Evolutionary conservation across 1,140 invertebrate species (phyloP).

Genomic region (Drosophila seguyi): DNA sequence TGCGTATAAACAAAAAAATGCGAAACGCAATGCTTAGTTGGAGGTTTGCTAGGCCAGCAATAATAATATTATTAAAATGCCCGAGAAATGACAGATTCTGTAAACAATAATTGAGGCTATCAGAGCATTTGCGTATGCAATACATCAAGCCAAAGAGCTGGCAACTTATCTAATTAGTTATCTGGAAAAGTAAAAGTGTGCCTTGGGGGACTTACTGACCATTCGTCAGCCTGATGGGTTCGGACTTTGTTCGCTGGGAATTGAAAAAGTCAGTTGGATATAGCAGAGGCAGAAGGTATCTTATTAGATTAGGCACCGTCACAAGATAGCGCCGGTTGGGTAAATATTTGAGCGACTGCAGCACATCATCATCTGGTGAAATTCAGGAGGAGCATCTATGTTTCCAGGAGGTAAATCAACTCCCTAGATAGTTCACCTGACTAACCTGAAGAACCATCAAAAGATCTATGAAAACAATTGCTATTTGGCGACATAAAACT

Average conservation of each 20-base stretch:
- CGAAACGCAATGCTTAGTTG: conserved; percentile 20
- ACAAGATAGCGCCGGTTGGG: conserved; percentile 22
- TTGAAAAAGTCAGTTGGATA: conserved; percentile 24
- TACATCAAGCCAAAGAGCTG: conserved; percentile 9
- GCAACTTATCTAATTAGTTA: conserved; percentile 36
- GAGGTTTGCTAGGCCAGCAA: neutral
- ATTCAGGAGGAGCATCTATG: neutral
- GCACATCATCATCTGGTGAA: conserved; percentile 18
- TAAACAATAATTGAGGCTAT: conserved; percentile 26
- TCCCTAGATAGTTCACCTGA: neutral
- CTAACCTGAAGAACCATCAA: neutral
- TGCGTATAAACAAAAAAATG: conserved; percentile 17
- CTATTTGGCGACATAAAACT: conserved; percentile 3
- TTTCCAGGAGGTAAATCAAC: neutral
- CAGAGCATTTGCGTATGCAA: conserved; percentile 10
- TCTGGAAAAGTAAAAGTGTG: conserved; percentile 35
- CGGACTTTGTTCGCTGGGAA: conserved; percentile 56
- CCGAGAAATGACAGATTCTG: neutral
- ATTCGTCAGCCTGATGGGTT: conserved; percentile 44
- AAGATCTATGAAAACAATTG: conserved; percentile 11
- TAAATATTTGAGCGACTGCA: conserved; percentile 49
- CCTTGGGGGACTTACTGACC: conserved; percentile 17
- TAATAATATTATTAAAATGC: conserved; percentile 1
- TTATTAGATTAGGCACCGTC: conserved; percentile 36
- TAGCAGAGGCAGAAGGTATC: conserved; percentile 14